Evolutionary conservation across 2,888 invertebrate genomes (phyloP).

Genomic region (Agrotis clavis): DNA sequence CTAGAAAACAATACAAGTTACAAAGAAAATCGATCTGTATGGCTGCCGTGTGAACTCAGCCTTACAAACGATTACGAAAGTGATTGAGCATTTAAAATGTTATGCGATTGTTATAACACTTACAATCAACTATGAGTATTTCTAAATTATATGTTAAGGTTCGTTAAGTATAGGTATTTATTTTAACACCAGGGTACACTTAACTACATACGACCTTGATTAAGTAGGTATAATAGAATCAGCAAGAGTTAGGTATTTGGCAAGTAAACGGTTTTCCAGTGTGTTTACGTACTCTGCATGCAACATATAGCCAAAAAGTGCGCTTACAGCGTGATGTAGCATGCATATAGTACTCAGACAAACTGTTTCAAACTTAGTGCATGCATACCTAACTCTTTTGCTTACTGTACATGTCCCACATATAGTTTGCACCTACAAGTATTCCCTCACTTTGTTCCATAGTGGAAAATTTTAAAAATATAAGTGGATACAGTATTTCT

Average conservation of each 20-base stretch:
- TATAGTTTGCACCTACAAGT: neutral
- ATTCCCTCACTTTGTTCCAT: slow-evolving; percentile 44
- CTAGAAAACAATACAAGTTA: slow-evolving; percentile 46
- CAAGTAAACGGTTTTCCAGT: too few species aligned
- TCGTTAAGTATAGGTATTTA: slow-evolving; percentile 28
- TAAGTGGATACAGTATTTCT: slow-evolving; percentile 36
- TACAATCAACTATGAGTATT: slow-evolving; percentile 17
- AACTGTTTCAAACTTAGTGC: too few species aligned
- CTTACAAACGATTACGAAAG: slow-evolving; percentile 50
- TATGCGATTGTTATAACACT: slow-evolving; percentile 30
- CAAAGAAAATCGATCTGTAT: slow-evolving; percentile 51
- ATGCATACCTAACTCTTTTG: too few species aligned
- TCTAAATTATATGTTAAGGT: slow-evolving; percentile 10
- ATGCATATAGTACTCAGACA: too few species aligned
- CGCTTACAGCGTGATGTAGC: too few species aligned
- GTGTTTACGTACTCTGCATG: too few species aligned
- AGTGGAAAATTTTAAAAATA: slow-evolving; percentile 27
- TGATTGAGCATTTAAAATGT: slow-evolving; percentile 37
- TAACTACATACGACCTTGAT: slow-evolving; percentile 23
- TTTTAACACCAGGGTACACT: slow-evolving; percentile 17
- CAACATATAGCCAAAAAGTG: too few species aligned
- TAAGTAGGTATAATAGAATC: neutral
- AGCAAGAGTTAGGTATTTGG: neutral
- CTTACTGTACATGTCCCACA: neutral
- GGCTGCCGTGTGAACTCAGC: slow-evolving; percentile 50